phyloP scores from a whole-genome alignment of 2,113 vertebrate genomes.

The Chloebia gouldiae region DNA sequence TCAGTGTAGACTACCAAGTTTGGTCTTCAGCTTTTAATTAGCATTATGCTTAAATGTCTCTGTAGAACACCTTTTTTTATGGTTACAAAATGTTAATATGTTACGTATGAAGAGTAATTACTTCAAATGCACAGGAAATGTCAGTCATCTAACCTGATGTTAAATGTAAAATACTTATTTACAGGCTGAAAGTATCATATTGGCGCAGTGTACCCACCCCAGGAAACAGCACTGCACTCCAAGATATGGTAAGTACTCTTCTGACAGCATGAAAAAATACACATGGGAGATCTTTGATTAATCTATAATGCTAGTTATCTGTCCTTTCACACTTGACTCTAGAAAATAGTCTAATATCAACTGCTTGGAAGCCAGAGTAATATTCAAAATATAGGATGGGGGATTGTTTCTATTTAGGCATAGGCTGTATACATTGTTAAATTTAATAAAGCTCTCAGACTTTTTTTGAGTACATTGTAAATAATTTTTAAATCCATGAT shows the following conservation, averaged over 20 bases:
- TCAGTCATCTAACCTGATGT: background rate
- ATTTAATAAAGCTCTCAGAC: background rate
- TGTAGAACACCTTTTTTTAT: background rate
- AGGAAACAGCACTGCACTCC: constrained; percentile 74
- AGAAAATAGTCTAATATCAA: background rate
- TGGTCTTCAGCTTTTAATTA: background rate
- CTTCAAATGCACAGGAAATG: background rate
- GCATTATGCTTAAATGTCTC: background rate
- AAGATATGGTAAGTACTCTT: constrained; percentile 63
- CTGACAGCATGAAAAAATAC: constrained; percentile 37
- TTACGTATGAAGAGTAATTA: background rate
- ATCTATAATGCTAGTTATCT: background rate
- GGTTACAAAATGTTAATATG: background rate
- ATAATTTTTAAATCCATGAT: background rate
- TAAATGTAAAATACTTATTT: background rate
- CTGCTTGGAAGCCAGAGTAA: background rate
- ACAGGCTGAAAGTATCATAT: constrained; percentile 66
- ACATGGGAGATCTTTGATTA: background rate
- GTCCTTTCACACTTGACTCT: background rate
- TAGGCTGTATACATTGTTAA: background rate
- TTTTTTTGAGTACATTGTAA: background rate
- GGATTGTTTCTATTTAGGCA: background rate
- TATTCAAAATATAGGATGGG: background rate
- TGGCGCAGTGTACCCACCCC: constrained; percentile 82
- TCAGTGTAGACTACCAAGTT: background rate